Base-by-base conservation (phyloP, 2,113 vertebrate genomes). In the Psophia crepitans region DNA sequence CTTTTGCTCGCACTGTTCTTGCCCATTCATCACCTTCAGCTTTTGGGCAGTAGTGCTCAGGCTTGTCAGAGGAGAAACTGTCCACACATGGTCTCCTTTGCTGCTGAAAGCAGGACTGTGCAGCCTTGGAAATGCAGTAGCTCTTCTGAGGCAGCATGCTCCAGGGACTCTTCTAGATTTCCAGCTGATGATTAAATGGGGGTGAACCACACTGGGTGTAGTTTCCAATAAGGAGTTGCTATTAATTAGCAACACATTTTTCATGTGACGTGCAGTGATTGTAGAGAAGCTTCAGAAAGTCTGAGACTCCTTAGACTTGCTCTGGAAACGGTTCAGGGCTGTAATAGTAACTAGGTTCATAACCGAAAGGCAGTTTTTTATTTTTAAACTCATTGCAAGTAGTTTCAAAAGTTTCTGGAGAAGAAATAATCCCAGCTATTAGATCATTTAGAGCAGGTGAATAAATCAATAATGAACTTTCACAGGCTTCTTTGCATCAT, bases 81-180 rank as follows among this genome's bases (percentile, higher is more conserved):
- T 30, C 27, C 66, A 51, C 11, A 4, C 0, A 0, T 26, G 51
- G 64, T 28, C 12, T 48, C 17, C 43, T 30, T n/a, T 11, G 5
- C 66, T 83, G 37, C 19, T 0, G 3, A 64, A 75, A 44, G 57
- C 83, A 79, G 76, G 71, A 58, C 16, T 0, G 2, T 22, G 41
- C 53, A 77, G 41, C 41, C 66, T 68, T 66, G 83, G 57, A 71
- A 86, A 58, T 76, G 44, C 35, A 86, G 26, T 18, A 84, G 46
- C 24, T 12, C 14, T 77, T 51, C 75, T 11, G 5, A 75, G 69
- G 69, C 60, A 90, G 26, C 61, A 14, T 33, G 61, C 51, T 44
- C 39, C 41, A 75, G 44, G 35, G 27, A 23, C 33, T n/a, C 48
- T 92, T 68, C 84, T 53, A 35, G 28, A 20, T 53, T 43, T 27